phyloP scores from a whole-genome alignment of 2,888 invertebrate species.

The Halictus quadricinctus region DNA sequence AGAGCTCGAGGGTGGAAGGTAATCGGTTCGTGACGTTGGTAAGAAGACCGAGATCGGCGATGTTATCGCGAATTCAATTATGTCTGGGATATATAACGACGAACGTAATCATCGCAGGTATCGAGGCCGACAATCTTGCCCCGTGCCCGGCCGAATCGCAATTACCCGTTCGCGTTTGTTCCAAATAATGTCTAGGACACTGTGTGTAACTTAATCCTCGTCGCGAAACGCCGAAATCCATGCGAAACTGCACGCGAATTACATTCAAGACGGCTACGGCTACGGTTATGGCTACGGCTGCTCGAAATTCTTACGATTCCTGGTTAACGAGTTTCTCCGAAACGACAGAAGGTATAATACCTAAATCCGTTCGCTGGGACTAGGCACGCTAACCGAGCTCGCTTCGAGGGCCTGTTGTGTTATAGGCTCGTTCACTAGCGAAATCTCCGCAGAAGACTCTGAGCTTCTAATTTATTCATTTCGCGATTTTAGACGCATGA shows the following conservation, averaged over 20 bases:
- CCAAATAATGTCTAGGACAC: slow-evolving; percentile 29
- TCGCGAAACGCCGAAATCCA: slow-evolving; percentile 2
- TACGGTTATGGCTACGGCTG: background rate
- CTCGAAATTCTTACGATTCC: slow-evolving; percentile 3
- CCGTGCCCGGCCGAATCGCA: slow-evolving; percentile 45
- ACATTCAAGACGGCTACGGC: background rate
- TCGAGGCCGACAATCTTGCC: slow-evolving; percentile 56
- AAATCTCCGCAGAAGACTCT: too few species aligned
- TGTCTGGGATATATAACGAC: slow-evolving; percentile 52
- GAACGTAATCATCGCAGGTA: slow-evolving; percentile 59
- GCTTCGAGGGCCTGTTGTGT: background rate
- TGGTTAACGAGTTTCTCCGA: background rate
- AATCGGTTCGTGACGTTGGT: slow-evolving; percentile 15
- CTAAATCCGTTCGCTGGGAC: background rate
- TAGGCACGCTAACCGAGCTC: background rate
- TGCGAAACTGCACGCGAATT: background rate
- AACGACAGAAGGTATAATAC: background rate
- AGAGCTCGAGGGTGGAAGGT: background rate
- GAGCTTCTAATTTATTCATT: too few species aligned
- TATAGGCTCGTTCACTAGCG: background rate
- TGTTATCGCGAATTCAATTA: slow-evolving; percentile 63
- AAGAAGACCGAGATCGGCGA: slow-evolving; percentile 33
- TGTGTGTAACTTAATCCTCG: slow-evolving; percentile 37
- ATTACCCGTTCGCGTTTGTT: slow-evolving; percentile 51
- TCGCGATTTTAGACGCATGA: too few species aligned